Evolutionary conservation across 2,888 invertebrate species (phyloP), one percentile per base, ranked within the genome.

Genomic region (Prosopocoilus inquinatus): DNA sequence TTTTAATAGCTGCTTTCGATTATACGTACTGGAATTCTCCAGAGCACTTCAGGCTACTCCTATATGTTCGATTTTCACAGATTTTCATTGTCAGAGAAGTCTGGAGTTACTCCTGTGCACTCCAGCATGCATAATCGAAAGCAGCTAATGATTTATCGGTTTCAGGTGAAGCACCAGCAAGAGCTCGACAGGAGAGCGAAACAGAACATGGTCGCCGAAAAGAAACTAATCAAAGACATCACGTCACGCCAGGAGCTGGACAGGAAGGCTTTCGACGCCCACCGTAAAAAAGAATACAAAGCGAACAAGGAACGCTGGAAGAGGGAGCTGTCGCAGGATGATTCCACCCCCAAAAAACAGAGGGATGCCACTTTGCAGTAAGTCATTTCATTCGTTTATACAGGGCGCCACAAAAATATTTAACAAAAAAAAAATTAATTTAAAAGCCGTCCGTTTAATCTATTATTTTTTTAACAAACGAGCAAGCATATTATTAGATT

Each of bases 241-340:
- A 85, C 88, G 41, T 80, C 87, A 66, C 84, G 91, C 66, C 96
- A 98, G 73, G 95, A 96, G 64, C 87, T 88, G 64, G 97, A 98
- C 73, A 84, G 93, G 62, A 97, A 96, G 75, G 89, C 89, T 60
- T 94, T 95, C 76, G 91, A 92, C 74, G 82, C 90, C 66, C 92
- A 93, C 75, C 94, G 96, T 80, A 95, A 97, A 81, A 91, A 93
- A 77, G 96, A 98, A 79, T 98, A 98, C 81, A 92, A 92, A 81
- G 90, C 90, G 48, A 96, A 91, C 76, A 98, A 97, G 80, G 98
- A 98, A 74, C 81, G 94, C 67, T 94, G 96, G 90, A 98, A 97
- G 87, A 85, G 90, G 68, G 94, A 94, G 74, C 82, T 95, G 62
- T 92, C 91, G 45, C 88, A 91, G 82, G 94, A 94, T 75, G 94